Conservation (phyloP, 2,797 vertebrate genomes). For the Gila robusta region DNA sequence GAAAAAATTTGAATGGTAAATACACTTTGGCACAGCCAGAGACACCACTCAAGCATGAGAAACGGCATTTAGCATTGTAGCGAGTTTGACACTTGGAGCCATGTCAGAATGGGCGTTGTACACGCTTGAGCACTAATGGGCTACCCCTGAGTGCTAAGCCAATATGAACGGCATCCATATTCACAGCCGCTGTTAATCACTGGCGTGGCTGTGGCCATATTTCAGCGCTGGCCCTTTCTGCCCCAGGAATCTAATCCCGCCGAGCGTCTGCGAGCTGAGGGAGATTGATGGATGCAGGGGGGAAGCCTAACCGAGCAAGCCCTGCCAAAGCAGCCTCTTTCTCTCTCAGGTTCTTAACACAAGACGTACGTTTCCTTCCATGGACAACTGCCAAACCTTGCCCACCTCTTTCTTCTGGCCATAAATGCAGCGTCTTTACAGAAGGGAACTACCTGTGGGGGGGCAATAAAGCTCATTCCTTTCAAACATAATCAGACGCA, state of each 20-base stretch:
- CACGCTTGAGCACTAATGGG: constrained; percentile 47
- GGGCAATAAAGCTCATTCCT: constrained; percentile 31
- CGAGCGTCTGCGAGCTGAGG: constrained; percentile 51
- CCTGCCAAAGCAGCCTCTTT: constrained; percentile 3
- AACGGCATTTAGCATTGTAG: constrained; percentile 30
- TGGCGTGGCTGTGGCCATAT: constrained; percentile 42
- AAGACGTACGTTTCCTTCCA: not conserved
- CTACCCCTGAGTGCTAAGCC: constrained; percentile 46
- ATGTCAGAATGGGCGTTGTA: constrained; percentile 30
- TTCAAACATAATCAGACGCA: constrained; percentile 51
- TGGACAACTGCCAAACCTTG: constrained; percentile 14
- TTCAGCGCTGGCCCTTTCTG: constrained; percentile 50
- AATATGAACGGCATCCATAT: constrained; percentile 54
- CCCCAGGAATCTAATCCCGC: constrained; percentile 54
- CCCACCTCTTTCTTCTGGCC: not conserved
- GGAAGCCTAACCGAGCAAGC: constrained; percentile 30
- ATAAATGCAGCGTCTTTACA: constrained; percentile 30
- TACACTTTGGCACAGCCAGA: constrained; percentile 26
- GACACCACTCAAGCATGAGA: constrained; percentile 28
- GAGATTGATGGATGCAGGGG: constrained; percentile 61
- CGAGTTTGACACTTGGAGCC: constrained; percentile 15
- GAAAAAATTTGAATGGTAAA: constrained; percentile 4
- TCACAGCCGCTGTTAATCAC: constrained; percentile 51
- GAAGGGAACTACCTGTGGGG: constrained; percentile 41
- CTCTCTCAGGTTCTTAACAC: constrained; percentile 30